Percentiles rank a stretch among this genome's conserved stretches.
Conservation (phyloP, 2,888 invertebrate species). For the Taenaris catops region DNA sequence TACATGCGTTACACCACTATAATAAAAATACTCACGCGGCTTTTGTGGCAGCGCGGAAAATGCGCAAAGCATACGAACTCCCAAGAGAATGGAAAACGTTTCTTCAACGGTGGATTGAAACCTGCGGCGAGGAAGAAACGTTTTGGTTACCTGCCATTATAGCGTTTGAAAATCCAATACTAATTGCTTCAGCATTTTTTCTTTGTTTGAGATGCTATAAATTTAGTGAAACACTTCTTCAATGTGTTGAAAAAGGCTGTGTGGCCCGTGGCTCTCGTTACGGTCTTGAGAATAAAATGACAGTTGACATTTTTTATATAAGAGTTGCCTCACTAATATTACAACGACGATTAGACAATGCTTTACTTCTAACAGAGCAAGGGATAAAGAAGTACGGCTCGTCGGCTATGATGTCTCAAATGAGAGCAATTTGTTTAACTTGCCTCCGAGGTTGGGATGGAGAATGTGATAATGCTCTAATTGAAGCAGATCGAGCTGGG, state of each 20-base stretch:
- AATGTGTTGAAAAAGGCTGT: conserved; percentile 51
- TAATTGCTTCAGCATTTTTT: conserved; percentile 65
- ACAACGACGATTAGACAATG: conserved; percentile 37
- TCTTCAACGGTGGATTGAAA: conserved; percentile 47
- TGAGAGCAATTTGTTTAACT: conserved; percentile 46
- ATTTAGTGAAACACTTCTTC: conserved; percentile 47
- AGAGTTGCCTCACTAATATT: conserved; percentile 50
- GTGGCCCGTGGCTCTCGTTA: conserved; percentile 39
- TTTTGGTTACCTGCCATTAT: conserved; percentile 53
- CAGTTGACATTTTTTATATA: conserved; percentile 49
- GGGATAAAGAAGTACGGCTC: conserved; percentile 53
- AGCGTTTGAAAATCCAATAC: conserved; percentile 42
- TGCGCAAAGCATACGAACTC: conserved; percentile 58
- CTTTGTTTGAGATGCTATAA: conserved; percentile 59
- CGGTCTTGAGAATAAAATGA: conserved; percentile 22
- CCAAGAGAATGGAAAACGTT: conserved; percentile 51
- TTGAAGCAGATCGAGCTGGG: conserved; percentile 49
- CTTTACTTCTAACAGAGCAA: conserved; percentile 37
- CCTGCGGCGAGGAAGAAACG: conserved; percentile 61
- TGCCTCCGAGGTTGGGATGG: conserved; percentile 49
- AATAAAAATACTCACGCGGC: conserved; percentile 42
- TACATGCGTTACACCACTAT: conserved; percentile 54
- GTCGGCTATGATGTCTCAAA: conserved; percentile 50
- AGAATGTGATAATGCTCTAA: conserved; percentile 45
- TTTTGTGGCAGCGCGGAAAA: conserved; percentile 54